Evolutionary conservation across 2,888 invertebrate genomes (phyloP).

Genomic region (Anarsia innoxiella): DNA sequence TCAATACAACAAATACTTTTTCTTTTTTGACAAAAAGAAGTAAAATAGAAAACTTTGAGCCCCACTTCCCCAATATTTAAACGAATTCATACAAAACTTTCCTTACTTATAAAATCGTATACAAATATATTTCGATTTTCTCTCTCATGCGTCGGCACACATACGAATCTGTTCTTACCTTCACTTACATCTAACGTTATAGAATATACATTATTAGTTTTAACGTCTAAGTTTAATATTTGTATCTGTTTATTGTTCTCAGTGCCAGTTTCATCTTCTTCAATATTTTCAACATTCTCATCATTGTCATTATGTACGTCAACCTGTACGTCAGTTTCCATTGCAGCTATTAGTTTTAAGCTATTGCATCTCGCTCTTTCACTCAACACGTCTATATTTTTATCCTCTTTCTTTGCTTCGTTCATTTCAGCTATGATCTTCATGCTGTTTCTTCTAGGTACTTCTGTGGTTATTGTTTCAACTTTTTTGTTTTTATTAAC

Average conservation of each 20-base stretch:
- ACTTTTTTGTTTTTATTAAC: slow-evolving; percentile 63
- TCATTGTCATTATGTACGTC: slow-evolving; percentile 39
- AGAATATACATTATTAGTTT: slow-evolving; percentile 67
- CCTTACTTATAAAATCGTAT: slow-evolving; percentile 69
- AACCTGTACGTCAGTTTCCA: slow-evolving; percentile 30
- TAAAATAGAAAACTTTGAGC: background rate
- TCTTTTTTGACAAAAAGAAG: slow-evolving; percentile 14
- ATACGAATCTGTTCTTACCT: slow-evolving; percentile 57
- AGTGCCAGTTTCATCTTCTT: slow-evolving; percentile 26
- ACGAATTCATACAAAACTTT: slow-evolving; percentile 59
- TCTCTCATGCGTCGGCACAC: slow-evolving; percentile 53
- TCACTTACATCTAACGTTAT: slow-evolving; percentile 66
- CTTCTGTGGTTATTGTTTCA: slow-evolving; percentile 29
- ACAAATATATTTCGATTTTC: slow-evolving; percentile 68
- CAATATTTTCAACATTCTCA: slow-evolving; percentile 26
- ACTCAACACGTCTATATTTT: slow-evolving; percentile 15
- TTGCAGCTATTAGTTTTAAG: background rate
- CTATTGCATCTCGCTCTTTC: slow-evolving; percentile 15
- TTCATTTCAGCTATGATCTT: slow-evolving; percentile 59
- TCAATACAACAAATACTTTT: background rate
- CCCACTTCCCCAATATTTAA: background rate
- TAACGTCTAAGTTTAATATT: slow-evolving; percentile 69
- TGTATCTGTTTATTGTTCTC: slow-evolving; percentile 71
- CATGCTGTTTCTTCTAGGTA: slow-evolving; percentile 68
- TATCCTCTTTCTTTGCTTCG: slow-evolving; percentile 33